Percentiles rank a stretch among this genome's conserved stretches.
phyloP scores from a whole-genome alignment of 2,113 vertebrate genomes.

The Tapirus terrestris region DNA sequence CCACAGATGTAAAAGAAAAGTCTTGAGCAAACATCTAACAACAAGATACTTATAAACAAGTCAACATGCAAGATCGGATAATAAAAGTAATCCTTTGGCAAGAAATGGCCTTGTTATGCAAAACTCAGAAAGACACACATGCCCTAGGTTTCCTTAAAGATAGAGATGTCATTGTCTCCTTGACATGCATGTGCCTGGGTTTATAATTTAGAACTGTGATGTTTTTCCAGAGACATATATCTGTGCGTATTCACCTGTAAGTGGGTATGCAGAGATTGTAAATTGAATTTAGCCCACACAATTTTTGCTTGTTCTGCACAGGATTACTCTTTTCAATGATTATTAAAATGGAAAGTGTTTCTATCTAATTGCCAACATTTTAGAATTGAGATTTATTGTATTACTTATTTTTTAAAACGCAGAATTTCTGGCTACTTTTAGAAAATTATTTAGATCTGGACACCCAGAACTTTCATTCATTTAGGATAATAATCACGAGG shows the following conservation, averaged over 20 bases:
- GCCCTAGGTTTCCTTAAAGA: not conserved
- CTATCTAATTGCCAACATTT: not conserved
- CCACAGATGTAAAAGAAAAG: conserved; percentile 30
- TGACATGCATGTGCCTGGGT: not conserved
- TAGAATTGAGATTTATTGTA: not conserved
- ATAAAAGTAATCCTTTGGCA: conserved; percentile 36
- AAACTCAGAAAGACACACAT: conserved; percentile 1
- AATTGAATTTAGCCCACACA: not conserved
- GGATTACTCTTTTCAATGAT: not conserved
- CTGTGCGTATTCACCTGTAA: not conserved
- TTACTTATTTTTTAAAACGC: not conserved
- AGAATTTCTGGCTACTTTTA: not conserved
- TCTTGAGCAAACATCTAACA: conserved; percentile 60
- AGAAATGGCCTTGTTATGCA: conserved; percentile 7
- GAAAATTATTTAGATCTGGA: not conserved
- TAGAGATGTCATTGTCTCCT: not conserved
- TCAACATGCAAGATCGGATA: not conserved
- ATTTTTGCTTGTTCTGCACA: not conserved
- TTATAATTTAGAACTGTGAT: not conserved
- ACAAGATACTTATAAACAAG: conserved; percentile 27
- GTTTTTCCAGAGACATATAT: not conserved
- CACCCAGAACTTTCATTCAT: not conserved
- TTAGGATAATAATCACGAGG: not conserved
- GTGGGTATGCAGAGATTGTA: not conserved
- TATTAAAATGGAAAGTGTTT: not conserved